phyloP scores from a whole-genome alignment of 2,888 invertebrate genomes.

The Yponomeuta evonymella region DNA sequence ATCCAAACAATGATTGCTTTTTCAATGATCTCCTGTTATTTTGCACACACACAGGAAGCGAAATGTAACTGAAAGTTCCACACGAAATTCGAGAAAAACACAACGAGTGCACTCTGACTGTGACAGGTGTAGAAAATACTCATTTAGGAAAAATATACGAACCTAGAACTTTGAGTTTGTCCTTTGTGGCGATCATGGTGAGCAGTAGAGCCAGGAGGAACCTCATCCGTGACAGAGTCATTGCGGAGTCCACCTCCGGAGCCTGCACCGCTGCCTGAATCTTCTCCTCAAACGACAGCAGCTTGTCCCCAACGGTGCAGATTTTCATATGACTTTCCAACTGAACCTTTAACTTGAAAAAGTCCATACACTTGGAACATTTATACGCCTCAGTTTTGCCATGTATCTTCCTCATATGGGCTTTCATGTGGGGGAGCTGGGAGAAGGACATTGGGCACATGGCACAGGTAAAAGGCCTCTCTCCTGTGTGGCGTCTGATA shows the following conservation, averaged over 20 bases:
- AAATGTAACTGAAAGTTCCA: conserved; percentile 41
- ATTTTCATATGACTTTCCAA: conserved; percentile 79
- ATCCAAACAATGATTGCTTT: conserved; percentile 20
- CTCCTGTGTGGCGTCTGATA: conserved; percentile 88
- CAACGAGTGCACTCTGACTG: neutral
- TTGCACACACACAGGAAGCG: conserved; percentile 67
- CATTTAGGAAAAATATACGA: conserved; percentile 63
- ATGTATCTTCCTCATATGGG: conserved; percentile 91
- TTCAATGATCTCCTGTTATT: conserved; percentile 47
- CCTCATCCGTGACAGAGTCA: conserved; percentile 85
- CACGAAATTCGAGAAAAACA: conserved; percentile 41
- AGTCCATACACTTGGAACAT: conserved; percentile 82
- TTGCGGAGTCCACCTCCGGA: conserved; percentile 66
- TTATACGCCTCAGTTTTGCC: conserved; percentile 86
- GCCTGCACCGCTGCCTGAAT: conserved; percentile 38
- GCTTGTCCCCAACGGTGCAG: conserved; percentile 53
- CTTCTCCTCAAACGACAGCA: conserved; percentile 41
- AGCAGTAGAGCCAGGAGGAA: conserved; percentile 86
- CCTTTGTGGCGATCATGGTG: conserved; percentile 88
- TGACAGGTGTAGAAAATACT: conserved; percentile 26
- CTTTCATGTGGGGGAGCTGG: conserved; percentile 90
- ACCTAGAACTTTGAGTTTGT: conserved; percentile 85
- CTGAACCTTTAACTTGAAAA: conserved; percentile 85
- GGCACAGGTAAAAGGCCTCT: conserved; percentile 85
- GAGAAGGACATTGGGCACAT: conserved; percentile 85